Evolutionary conservation across 92 coral and sea anemone genomes (phyloP).

Genomic region (Epizoanthus illoricatus): DNA sequence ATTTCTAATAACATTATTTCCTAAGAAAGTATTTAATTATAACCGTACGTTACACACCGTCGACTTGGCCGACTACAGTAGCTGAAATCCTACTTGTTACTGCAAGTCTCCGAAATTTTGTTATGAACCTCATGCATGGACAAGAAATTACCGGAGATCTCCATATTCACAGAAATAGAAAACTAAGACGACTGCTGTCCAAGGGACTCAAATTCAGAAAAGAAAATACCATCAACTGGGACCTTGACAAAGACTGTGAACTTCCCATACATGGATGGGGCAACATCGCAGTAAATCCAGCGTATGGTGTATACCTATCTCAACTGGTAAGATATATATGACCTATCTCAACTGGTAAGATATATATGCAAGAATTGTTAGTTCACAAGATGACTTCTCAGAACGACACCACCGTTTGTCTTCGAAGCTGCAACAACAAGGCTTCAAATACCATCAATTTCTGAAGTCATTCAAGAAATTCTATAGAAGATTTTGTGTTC

Average conservation of each 20-base stretch:
- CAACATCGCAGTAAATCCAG: too few relatives aligned
- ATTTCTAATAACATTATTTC: not conserved
- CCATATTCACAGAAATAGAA: slow-evolving; percentile 1
- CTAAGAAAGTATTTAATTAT: not conserved
- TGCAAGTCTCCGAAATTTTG: slow-evolving; percentile 7
- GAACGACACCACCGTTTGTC: too few relatives aligned
- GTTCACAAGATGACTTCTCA: too few relatives aligned
- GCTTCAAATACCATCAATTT: too few relatives aligned
- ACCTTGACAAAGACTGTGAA: not conserved
- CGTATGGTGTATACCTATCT: too few relatives aligned
- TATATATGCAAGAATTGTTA: too few relatives aligned
- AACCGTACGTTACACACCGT: not conserved
- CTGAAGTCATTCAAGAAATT: too few relatives aligned
- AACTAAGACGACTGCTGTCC: slow-evolving; percentile 5
- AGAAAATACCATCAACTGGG: slow-evolving; percentile 33
- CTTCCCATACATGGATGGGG: too few relatives aligned
- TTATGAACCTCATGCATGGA: slow-evolving; percentile 15
- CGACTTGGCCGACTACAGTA: not conserved
- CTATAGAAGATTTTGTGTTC: too few relatives aligned
- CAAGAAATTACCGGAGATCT: slow-evolving; percentile 9
- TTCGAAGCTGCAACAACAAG: too few relatives aligned
- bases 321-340: too few relatives aligned
- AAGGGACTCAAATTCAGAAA: slow-evolving; percentile 34
- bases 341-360: too few relatives aligned
- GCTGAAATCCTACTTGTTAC: not conserved